Evolutionary conservation across 2,888 invertebrate species (phyloP), one percentile per base, ranked within the genome.

Genomic region (Diadromus collaris): DNA sequence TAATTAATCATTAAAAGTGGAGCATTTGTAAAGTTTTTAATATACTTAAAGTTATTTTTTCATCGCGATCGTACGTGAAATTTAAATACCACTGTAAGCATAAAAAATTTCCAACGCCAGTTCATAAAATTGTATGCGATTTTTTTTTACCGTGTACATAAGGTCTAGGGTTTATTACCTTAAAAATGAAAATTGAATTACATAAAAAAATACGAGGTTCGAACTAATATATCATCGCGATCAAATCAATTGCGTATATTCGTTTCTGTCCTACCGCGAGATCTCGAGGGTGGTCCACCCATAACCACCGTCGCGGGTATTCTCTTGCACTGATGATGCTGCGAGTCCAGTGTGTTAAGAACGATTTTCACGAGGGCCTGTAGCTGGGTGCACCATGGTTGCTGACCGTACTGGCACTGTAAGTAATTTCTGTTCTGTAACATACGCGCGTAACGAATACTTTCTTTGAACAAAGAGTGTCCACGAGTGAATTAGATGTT

Each of bases 251-350:
- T 4, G 21, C 21, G 38, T 65, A 19, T 5, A 29, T 27, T 19
- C n/a, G 38, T 13, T 48, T 16, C 21, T 21, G 5, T 46, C 79
- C 85, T 86, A 95, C 95, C 95, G 92, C 95, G 92, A 0, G 95
- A 94, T 82, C 94, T 91, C 21, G 93, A 92, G 4, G 94, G 93
- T 58, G 94, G 94, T 73, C 94, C 94, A 89, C 95, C 95, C 91
- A 96, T 93, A 60, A 96, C 93, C 83, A 97, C 94, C 3, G 95
- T 94, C 9, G 96, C 95, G 60, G 97, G 96, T 79, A 97, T 95
- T 83, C 96, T 93, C 88, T 95, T 95, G 91, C 99, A 99, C 79
- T 95, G 95, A 91, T 99, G 99, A 89, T 97, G 96, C 90, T 98
- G 97, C 6, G 95, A 95, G 89, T 97, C 97, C 81, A 99, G 92